phyloP scores from a whole-genome alignment of 2,888 invertebrate species.

The Serripes groenlandicus region DNA sequence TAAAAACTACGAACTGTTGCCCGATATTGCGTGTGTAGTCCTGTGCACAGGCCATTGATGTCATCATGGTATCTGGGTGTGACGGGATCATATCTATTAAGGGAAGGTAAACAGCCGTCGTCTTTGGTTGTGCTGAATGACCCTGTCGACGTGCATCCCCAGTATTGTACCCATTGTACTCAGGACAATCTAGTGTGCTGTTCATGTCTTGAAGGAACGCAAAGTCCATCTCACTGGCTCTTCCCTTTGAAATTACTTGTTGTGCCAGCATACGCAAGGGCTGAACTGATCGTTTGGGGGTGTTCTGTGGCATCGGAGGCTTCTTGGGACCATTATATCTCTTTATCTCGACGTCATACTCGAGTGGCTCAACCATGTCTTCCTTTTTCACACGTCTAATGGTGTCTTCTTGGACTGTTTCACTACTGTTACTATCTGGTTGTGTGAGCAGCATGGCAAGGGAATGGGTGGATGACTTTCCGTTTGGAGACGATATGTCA shows the following conservation, averaged over 20 bases:
- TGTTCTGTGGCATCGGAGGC: slow-evolving; percentile 26
- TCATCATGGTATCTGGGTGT: slow-evolving; percentile 60
- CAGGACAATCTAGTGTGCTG: slow-evolving; percentile 1
- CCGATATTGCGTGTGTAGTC: slow-evolving; percentile 25
- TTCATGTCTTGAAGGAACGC: slow-evolving; percentile 38
- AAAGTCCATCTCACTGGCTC: slow-evolving; percentile 20
- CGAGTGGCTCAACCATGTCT: slow-evolving; percentile 16
- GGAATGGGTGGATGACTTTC: slow-evolving; percentile 35
- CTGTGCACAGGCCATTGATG: slow-evolving; percentile 44
- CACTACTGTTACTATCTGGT: neutral
- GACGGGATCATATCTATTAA: slow-evolving; percentile 60
- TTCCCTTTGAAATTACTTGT: neutral
- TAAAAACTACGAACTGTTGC: slow-evolving; percentile 46
- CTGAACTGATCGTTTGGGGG: neutral
- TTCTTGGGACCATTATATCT: slow-evolving; percentile 29
- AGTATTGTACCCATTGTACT: slow-evolving; percentile 39
- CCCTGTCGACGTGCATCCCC: slow-evolving; percentile 33
- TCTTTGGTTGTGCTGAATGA: slow-evolving; percentile 32
- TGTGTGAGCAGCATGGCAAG: slow-evolving; percentile 36
- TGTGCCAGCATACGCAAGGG: slow-evolving; percentile 4
- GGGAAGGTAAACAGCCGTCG: slow-evolving; percentile 54
- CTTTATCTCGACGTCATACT: slow-evolving; percentile 22
- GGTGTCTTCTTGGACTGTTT: neutral
- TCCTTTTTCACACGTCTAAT: neutral
- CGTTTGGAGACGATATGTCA: slow-evolving; percentile 40